A percentile compares a stretch with the other conserved stretches of the same genome.
These are phyloP conservation scores for Malacoctenus gilli DNA, from an alignment of 2,797 vertebrate species.

Conservation along the genomic window DNA sequence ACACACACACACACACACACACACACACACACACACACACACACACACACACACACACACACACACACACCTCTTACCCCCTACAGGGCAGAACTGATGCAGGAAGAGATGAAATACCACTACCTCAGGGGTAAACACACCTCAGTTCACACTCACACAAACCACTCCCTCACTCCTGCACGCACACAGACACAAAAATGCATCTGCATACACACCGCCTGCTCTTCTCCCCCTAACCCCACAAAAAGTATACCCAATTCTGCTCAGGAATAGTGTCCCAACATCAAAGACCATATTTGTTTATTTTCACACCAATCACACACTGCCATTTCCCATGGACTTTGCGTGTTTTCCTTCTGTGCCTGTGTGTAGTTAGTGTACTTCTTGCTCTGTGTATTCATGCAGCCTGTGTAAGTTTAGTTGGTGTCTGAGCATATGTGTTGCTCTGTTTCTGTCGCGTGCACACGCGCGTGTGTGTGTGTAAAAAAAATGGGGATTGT, in stretches of 20 bases:
- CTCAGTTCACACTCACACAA: slow-evolving; percentile 60
- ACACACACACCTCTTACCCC: slow-evolving; percentile 56
- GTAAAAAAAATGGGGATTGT: slow-evolving; percentile 2
- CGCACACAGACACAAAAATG: not conserved
- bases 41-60: slow-evolving; percentile 17
- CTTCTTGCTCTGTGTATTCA: slow-evolving; percentile 12
- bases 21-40: slow-evolving; percentile 31
- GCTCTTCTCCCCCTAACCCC: slow-evolving; percentile 2
- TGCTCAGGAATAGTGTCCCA: slow-evolving; percentile 48
- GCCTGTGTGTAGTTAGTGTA: slow-evolving; percentile 18
- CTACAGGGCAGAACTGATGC: slow-evolving; percentile 73
- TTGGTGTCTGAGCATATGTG: slow-evolving; percentile 6
- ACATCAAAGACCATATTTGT: slow-evolving; percentile 69
- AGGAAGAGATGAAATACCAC: slow-evolving; percentile 77
- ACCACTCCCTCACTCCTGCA: slow-evolving; percentile 35
- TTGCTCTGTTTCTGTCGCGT: slow-evolving; percentile 20
- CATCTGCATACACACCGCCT: slow-evolving; percentile 34
- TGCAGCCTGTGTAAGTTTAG: slow-evolving; percentile 18
- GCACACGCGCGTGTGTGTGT: too few species aligned
- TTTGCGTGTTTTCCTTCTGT: slow-evolving; percentile 25
- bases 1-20: slow-evolving; percentile 29
- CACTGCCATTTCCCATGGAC: slow-evolving; percentile 43
- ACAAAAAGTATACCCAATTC: slow-evolving; percentile 28
- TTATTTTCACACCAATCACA: slow-evolving; percentile 68
- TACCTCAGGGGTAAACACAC: slow-evolving; percentile 80